phyloP scores from a whole-genome alignment of 2,888 invertebrate genomes.

The Osedax fenrisi region DNA sequence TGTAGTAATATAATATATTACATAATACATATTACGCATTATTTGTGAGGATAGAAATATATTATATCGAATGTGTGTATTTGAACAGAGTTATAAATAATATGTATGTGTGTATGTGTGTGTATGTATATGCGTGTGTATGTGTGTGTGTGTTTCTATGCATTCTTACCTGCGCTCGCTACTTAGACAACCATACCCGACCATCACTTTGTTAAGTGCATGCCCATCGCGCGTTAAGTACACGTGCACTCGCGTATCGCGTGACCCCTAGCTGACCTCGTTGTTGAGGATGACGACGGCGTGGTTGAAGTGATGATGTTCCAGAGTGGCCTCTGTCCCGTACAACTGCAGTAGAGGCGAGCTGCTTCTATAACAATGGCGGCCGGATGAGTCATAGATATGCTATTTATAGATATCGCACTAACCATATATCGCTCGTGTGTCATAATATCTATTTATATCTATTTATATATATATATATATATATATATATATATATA shows the following conservation, averaged over 20 bases:
- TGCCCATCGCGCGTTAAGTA: too few species aligned
- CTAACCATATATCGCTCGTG: too few species aligned
- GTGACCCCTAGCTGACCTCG: slow-evolving; percentile 53
- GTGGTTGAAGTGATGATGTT: slow-evolving; percentile 49
- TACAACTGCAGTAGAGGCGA: slow-evolving; percentile 54
- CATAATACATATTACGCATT: too few species aligned
- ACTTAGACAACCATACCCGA: too few species aligned
- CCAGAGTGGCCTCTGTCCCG: slow-evolving; percentile 50
- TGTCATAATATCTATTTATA: too few species aligned
- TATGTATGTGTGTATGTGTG: background rate
- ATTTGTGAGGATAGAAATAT: too few species aligned
- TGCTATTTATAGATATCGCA: background rate
- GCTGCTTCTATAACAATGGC: slow-evolving; percentile 49
- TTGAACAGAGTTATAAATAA: background rate
- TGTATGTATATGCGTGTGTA: background rate
- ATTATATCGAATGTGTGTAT: too few species aligned
- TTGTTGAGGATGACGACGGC: slow-evolving; percentile 51
- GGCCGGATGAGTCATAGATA: background rate
- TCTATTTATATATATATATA: too few species aligned
- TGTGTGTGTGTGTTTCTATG: background rate
- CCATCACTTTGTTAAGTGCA: too few species aligned
- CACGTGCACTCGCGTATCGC: too few species aligned
- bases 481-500: too few species aligned
- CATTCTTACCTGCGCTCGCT: background rate
- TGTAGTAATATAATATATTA: too few species aligned